These are phyloP conservation scores for Thymelicus acteon DNA, from an alignment of 2,888 invertebrate genomes.

Conservation along the genomic window DNA sequence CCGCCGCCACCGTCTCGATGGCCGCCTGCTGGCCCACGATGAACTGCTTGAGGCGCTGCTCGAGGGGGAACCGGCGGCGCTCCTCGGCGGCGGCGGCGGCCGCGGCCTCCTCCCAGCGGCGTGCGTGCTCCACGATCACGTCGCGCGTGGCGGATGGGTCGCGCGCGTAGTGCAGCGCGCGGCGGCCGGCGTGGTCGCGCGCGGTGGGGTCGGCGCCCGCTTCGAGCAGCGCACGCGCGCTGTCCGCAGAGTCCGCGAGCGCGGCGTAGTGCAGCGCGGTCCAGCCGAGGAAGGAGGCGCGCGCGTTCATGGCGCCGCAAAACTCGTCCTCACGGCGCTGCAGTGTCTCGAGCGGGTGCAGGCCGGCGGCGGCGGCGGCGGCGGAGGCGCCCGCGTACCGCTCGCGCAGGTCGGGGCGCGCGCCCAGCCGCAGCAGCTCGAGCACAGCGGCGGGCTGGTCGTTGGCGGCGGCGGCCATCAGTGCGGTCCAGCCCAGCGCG, in stretches of 20 bases:
- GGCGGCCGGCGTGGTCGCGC: conserved; percentile 91
- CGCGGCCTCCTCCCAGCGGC: conserved; percentile 77
- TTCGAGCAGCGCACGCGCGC: conserved; percentile 87
- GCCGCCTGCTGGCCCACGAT: conserved; percentile 95
- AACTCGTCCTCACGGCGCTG: conserved; percentile 93
- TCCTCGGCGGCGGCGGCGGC: conserved; percentile 90
- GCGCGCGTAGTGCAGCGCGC: conserved; percentile 89
- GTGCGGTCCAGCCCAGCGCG: conserved; percentile 93
- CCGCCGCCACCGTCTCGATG: conserved; percentile 91
- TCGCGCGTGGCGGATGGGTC: conserved; percentile 86
- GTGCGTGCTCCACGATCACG: conserved; percentile 84
- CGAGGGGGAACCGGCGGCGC: conserved; percentile 91
- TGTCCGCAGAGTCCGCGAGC: conserved; percentile 87
- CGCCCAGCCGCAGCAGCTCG: conserved; percentile 89
- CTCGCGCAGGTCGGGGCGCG: conserved; percentile 90
- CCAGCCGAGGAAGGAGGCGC: conserved; percentile 92
- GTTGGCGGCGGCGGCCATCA: conserved; percentile 94
- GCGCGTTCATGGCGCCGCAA: conserved; percentile 87
- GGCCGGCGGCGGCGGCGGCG: conserved; percentile 86
- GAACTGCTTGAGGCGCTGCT: conserved; percentile 91
- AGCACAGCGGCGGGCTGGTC: conserved; percentile 86
- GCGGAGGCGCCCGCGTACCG: conserved; percentile 89
- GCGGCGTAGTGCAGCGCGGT: conserved; percentile 96
- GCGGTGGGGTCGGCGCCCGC: conserved; percentile 90
- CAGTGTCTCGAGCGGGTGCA: conserved; percentile 90